Evolutionary conservation across 2,797 vertebrate species (phyloP).

Genomic region (Psittacula derbiana): DNA sequence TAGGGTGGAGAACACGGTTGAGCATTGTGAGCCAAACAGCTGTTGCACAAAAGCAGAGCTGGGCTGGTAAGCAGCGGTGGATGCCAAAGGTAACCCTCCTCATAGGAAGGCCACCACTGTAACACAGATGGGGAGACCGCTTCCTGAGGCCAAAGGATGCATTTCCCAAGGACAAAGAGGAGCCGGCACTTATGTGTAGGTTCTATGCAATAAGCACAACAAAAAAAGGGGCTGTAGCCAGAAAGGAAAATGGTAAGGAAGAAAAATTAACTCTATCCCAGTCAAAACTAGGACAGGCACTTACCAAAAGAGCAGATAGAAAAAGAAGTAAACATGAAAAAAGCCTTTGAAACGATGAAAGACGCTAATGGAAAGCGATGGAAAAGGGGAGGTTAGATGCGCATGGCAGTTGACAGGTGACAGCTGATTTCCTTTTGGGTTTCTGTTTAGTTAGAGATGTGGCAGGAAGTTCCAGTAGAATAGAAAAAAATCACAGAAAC

Average conservation of each 20-base stretch:
- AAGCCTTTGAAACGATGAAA: neutral
- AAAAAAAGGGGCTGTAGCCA: neutral
- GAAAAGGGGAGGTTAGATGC: neutral
- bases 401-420: neutral
- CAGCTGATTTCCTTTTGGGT: neutral
- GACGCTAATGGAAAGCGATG: neutral
- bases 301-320: neutral
- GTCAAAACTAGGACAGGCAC: neutral
- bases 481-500: neutral
- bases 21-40: neutral
- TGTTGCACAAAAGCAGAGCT: neutral
- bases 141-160: neutral
- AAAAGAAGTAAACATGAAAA: neutral
- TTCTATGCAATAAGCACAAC: neutral
- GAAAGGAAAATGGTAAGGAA: neutral
- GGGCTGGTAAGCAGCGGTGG: neutral
- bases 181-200: rapidly evolving
- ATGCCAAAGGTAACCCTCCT: neutral
- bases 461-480: constrained; percentile 4
- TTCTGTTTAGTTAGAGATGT: neutral
- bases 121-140: neutral
- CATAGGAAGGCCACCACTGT: neutral
- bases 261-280: neutral
- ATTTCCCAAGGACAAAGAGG: neutral
- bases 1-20: neutral